These are phyloP conservation scores for Clanis bilineata DNA, from an alignment of 2,888 invertebrate genomes.

Conservation along the genomic window DNA sequence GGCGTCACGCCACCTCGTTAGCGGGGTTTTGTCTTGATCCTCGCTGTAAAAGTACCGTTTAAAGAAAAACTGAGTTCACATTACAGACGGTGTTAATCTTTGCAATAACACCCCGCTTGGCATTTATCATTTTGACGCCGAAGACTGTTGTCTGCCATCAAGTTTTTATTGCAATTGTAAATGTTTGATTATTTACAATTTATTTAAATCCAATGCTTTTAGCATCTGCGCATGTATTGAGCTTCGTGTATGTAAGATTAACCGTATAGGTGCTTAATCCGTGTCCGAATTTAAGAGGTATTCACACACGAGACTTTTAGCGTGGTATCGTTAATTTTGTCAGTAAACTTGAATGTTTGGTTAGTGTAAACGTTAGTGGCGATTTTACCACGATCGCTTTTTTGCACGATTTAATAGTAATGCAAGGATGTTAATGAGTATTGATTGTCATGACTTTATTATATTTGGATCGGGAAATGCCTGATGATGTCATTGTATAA, in stretches of 20 bases:
- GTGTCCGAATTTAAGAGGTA: not conserved
- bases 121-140: not conserved
- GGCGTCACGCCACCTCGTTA: constrained; percentile 48
- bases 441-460: not conserved
- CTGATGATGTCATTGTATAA: not conserved
- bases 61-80: constrained; percentile 2
- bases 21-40: constrained; percentile 36
- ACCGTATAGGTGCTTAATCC: not conserved
- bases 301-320: not conserved
- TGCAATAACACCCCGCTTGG: not conserved
- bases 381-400: not conserved
- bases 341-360: not conserved
- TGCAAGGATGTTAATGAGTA: not conserved
- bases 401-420: not conserved
- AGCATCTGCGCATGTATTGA: not conserved
- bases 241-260: not conserved
- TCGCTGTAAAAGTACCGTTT: constrained; percentile 26
- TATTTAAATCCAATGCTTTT: not conserved
- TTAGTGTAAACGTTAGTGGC: not conserved
- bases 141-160: not conserved
- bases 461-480: not conserved
- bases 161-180: not conserved
- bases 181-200: not conserved
- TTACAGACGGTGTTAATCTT: constrained; percentile 9
- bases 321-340: constrained; percentile 5